Evolutionary conservation across 2,888 invertebrate genomes (phyloP), one percentile per base, ranked within the genome.

Genomic region (Philereme vetulata): DNA sequence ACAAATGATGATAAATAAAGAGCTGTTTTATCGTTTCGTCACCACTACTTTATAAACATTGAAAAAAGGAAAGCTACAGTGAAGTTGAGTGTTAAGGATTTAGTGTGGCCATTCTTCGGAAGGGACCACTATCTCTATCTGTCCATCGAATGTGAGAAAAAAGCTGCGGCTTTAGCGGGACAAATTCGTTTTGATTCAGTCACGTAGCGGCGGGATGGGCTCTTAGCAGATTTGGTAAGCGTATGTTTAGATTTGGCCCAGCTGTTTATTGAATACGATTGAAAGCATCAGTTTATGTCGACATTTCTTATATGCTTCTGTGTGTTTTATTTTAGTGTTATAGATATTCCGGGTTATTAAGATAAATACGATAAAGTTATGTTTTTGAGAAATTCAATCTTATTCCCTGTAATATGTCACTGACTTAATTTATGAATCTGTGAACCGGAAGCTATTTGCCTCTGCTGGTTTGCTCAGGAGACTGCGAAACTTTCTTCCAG

Each of bases 181-280:
- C 88, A 89, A 90, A 92, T 90, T 84, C 89, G 84, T 83, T 87
- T 82, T 84, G 85, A 88, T 85, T 90, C 86, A 84, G 90, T 92
- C 92, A 88, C 89, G 88, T 89, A 82, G 78, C 76, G 77, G 64
- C 72, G 72, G 82, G 83, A 90, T 88, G 84, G 86, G 84, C 82
- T 86, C 83, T 90, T 86, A 85, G 85, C 84, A 84, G 85, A 85
- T 90, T 90, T 85, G 71, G 77, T 81, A 80, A 84, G 79, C 82
- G 82, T 86, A 82, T 89, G 88, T 88, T 88, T 88, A 85, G 80
- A 80, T 85, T 84, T 81, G 71, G 67, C 66, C 71, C 57, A 76
- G 77, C 73, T 83, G 81, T 86, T 87, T 84, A 88, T 88, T 85
- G 84, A 88, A 88, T 80, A 76, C 76, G 77, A 83, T 81, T 79